phyloP scores from a whole-genome alignment of 2,113 vertebrate species.

The Phocoena phocoena region DNA sequence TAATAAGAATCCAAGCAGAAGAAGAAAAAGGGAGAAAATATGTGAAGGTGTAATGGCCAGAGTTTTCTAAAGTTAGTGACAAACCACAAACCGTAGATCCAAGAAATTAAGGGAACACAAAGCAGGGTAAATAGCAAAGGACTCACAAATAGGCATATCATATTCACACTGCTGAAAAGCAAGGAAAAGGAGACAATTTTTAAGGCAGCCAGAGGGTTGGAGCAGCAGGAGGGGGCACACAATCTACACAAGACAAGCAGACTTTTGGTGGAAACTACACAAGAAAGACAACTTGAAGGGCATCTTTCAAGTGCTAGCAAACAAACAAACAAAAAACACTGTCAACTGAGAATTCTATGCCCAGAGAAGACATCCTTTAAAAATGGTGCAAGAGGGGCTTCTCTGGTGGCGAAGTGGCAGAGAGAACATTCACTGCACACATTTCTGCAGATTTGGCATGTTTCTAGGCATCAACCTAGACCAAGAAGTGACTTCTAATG shows the following conservation, averaged over 20 bases:
- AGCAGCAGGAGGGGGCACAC: neutral
- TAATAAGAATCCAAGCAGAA: neutral
- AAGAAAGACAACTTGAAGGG: neutral
- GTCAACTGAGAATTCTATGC: neutral
- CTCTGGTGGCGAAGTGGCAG: no score
- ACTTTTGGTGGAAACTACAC: neutral
- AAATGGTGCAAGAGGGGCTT: no score
- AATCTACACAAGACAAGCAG: neutral
- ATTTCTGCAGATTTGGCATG: rapidly evolving
- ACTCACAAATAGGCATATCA: no score
- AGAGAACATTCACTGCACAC: rapidly evolving
- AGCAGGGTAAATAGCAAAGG: neutral
- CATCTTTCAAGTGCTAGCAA: neutral
- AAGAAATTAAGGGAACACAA: neutral
- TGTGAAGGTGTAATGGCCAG: neutral
- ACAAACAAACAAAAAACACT: neutral
- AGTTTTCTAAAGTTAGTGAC: neutral
- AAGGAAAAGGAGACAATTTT: neutral
- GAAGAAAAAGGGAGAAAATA: neutral
- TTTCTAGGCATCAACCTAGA: neutral
- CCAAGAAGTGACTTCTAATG: neutral
- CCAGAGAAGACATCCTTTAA: neutral
- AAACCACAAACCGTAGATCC: neutral
- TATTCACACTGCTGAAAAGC: neutral
- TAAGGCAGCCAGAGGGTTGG: neutral